Percentiles rank a stretch among this genome's conserved stretches.
These are phyloP conservation scores for Tilapia sparmanii DNA, from an alignment of 2,113 vertebrate genomes.

Conservation along the genomic window DNA sequence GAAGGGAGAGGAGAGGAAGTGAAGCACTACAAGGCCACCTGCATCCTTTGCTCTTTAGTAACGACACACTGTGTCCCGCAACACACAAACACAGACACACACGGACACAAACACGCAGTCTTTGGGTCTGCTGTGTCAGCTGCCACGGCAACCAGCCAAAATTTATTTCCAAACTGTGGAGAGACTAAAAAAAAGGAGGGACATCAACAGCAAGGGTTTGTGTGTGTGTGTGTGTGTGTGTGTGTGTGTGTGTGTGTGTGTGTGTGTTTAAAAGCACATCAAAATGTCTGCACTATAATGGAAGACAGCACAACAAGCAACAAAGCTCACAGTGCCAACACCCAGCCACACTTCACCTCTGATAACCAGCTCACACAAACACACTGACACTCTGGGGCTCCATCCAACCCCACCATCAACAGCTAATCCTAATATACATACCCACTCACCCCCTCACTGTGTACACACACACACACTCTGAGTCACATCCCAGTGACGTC, in stretches of 20 bases:
- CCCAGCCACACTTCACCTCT: constrained; percentile 7
- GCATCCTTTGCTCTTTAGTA: constrained; percentile 52
- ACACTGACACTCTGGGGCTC: not conserved
- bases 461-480: not conserved
- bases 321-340: constrained; percentile 16
- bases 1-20: constrained; percentile 53
- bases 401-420: not conserved
- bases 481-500: constrained; percentile 36
- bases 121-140: constrained; percentile 37
- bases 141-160: constrained; percentile 34
- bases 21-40: constrained; percentile 54
- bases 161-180: constrained; percentile 45
- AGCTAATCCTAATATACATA: constrained; percentile 49
- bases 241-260: not conserved
- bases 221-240: not conserved
- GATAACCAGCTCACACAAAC: constrained; percentile 19
- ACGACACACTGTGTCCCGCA: constrained; percentile 13
- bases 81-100: not conserved
- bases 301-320: constrained; percentile 44
- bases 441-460: not conserved
- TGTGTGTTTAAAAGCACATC: constrained; percentile 41
- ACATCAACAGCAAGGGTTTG: not conserved
- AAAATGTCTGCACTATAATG: constrained; percentile 51
- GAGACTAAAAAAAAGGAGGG: not conserved
- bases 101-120: not conserved